Evolutionary conservation across 2,888 invertebrate genomes (phyloP), one percentile per base, ranked within the genome.

Genomic region (Lochmaea crataegi): DNA sequence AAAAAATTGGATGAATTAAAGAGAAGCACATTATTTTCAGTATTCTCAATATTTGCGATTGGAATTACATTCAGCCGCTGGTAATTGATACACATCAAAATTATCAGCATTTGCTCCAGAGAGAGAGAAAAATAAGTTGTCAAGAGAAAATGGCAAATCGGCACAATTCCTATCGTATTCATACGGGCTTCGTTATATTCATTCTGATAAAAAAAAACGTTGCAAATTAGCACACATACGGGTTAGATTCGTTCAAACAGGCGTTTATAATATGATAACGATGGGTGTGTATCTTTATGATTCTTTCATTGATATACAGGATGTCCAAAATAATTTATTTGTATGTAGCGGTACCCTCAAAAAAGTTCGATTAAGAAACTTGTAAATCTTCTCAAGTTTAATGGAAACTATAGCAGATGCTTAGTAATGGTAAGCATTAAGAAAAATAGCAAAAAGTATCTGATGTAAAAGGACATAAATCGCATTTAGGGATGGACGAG

Each of bases 391-490:
- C 32, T 38, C 32, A 38, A 7, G 32, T 9, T 45, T 45, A 45
- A 5, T 45, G 11, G 14, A 12, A 45, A 12, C 11, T 45, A 2
- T 14, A 45, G 45, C 11, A 12, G 45, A 45, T 45, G 45, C 2
- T 41, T 10, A 41, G 11, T 12, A 42, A 12, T 14, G 0, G 2
- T 4, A 14, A 45, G 45, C 11, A 83, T 86, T 85, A 85, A 86
- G 86, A 86, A 86, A 86, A 87, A 86, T 86, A 84, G 85, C 83
- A 84, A 82, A 85, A 86, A 86, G 85, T 85, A 86, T 86, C 85
- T 85, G 86, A 84, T 84, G 84, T 81, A 82, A 82, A 78, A 82
- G 79, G 81, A 81, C 83, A 86, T 86, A 86, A 86, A 87, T 86
- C 83, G 83, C 81, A 80, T 84, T 86, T 86, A 86, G 82, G 58